These are phyloP conservation scores for Chionodraco myersi DNA, from an alignment of 2,113 vertebrate species.

Conservation along the genomic window DNA sequence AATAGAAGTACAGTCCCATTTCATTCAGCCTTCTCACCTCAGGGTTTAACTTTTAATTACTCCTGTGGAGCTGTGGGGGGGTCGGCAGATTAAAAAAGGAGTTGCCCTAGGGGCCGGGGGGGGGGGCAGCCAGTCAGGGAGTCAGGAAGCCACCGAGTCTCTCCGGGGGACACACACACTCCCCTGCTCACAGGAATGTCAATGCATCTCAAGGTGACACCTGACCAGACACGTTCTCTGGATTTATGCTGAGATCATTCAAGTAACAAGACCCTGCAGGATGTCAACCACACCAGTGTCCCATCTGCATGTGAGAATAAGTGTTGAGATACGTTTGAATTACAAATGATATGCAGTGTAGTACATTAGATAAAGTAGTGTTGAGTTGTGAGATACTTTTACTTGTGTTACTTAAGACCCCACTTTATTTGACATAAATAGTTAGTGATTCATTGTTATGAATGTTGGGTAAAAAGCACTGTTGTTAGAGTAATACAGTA, in stretches of 20 bases:
- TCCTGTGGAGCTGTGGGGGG: slow-evolving; percentile 45
- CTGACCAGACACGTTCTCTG: background rate
- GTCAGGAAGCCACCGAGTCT: slow-evolving; percentile 22
- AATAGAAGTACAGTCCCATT: slow-evolving; percentile 46
- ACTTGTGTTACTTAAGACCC: too few species aligned
- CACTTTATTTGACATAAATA: too few species aligned
- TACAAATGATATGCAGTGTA: background rate
- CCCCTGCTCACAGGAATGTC: slow-evolving; percentile 47
- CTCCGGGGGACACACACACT: slow-evolving; percentile 38
- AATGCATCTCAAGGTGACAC: slow-evolving; percentile 66
- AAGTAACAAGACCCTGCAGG: slow-evolving; percentile 2
- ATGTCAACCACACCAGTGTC: background rate
- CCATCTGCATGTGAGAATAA: background rate
- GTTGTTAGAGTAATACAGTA: too few species aligned
- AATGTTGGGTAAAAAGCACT: too few species aligned
- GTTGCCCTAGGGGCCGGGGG: slow-evolving; percentile 40
- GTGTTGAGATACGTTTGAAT: background rate
- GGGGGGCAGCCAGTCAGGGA: slow-evolving; percentile 29
- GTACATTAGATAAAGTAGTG: too few species aligned
- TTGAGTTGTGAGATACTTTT: too few species aligned
- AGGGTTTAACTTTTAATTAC: slow-evolving; percentile 75
- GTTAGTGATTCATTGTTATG: too few species aligned
- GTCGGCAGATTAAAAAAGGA: slow-evolving; percentile 67
- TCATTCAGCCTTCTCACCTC: slow-evolving; percentile 55
- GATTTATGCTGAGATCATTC: background rate